Base-by-base conservation (phyloP, 2,113 vertebrate species). In the Furnarius figulus region DNA sequence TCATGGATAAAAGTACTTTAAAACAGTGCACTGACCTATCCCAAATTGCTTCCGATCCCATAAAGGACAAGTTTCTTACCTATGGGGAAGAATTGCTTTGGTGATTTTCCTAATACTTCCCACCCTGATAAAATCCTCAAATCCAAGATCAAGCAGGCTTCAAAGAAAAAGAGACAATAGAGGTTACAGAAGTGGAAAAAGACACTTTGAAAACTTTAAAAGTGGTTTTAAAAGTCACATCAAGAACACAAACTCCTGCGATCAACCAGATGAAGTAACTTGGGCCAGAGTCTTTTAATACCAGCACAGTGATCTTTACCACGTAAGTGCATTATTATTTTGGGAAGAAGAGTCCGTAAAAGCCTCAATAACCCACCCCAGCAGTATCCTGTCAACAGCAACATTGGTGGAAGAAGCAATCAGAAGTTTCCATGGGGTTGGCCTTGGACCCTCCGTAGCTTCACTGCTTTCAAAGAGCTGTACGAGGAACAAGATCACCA, bases 31-130 rank as follows among this genome's bases (percentile, higher is more conserved):
- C 39, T 40, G n/a, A n/a, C 5, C 7, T 28, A 21, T 6, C 67
- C 62, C 5, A 6, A 63, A 63, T 12, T 3, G 1, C 58, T 63
- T 85, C n/a, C 35, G 31, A 58, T 53, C 46, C 27, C 62, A 61
- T 46, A 67, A 52, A 18, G 66, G 55, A 37, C 19, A 53, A 28
- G 27, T 25, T 65, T 85, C 96, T 98, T 96, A 98, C 98, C 98
- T 98, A 15, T 98, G 94, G 22, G 98, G 98, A 92, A 98, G 95
- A 85, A 98, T 76, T n/a, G 98, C 98, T 95, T 98, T 98, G 6
- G 98, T 97, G 79, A 98, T 98, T 97, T 98, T 98, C 85, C 98
- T 97, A 73, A 98, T 59, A 46, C 98, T 98, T 90, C 98, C 98
- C 89, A 98, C 98, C 97, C 98, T 92, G 97, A 98, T 93, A 85